A percentile compares a stretch with the other conserved stretches of the same genome.
phyloP scores from a whole-genome alignment of 2,888 invertebrate species.

The Amphipoea lucens region DNA sequence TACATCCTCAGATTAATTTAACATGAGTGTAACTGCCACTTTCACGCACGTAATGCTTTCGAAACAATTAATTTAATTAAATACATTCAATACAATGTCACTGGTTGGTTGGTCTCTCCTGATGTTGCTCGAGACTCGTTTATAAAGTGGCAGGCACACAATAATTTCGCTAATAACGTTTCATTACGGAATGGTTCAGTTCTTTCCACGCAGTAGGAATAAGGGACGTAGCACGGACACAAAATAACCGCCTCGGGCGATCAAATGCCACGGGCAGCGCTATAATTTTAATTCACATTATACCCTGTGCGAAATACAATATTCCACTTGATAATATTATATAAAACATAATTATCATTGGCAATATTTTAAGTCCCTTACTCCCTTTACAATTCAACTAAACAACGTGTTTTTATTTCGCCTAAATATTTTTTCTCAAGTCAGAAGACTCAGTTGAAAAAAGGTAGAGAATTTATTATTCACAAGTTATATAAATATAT shows the following conservation, averaged over 20 bases:
- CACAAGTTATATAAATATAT: constrained; percentile 75
- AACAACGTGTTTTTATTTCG: constrained; percentile 79
- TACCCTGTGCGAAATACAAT: constrained; percentile 88
- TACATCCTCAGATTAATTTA: constrained; percentile 84
- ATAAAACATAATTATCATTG: constrained; percentile 85
- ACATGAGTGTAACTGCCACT: constrained; percentile 84
- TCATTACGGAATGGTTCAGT: constrained; percentile 86
- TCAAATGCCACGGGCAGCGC: constrained; percentile 74
- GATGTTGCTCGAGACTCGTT: constrained; percentile 32
- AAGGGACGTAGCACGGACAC: constrained; percentile 87
- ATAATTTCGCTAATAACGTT: constrained; percentile 82
- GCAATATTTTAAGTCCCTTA: constrained; percentile 87
- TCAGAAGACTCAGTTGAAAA: constrained; percentile 69
- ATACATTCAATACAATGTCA: constrained; percentile 38
- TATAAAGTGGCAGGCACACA: constrained; percentile 83
- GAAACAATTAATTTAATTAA: constrained; percentile 42
- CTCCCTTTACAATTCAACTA: constrained; percentile 84
- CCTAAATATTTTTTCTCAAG: constrained; percentile 77
- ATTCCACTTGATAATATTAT: constrained; percentile 85
- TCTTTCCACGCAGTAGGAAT: constrained; percentile 85
- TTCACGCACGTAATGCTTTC: constrained; percentile 51
- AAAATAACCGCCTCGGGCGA: constrained; percentile 70
- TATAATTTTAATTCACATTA: constrained; percentile 83
- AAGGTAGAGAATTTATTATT: constrained; percentile 75
- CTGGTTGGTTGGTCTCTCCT: constrained; percentile 16